Base-by-base conservation (phyloP, 1,140 invertebrate species). In the Neuroterus valhalla region DNA sequence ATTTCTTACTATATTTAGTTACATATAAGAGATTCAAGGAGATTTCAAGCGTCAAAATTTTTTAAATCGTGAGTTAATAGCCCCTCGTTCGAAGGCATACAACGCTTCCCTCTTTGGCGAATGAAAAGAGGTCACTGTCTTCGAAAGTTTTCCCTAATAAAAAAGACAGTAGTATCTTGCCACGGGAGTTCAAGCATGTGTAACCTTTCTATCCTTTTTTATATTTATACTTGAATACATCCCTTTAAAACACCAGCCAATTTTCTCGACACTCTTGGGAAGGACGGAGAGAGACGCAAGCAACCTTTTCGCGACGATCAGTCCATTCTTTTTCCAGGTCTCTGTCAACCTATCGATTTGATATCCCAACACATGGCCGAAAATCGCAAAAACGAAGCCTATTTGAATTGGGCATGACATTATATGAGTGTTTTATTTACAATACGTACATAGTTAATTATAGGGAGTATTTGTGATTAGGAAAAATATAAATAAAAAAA, bases 121-220 rank as follows among this genome's bases (percentile, higher is more conserved):
- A 75, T 78, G 81, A 84, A 83, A 84, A 82, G 72, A 79, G 78
- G 79, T 77, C 78, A 83, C 82, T 82, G 82, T 80, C 76, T 77
- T 82, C 72, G 70, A 84, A 83, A 84, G 74, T 82, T 83, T 85
- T 76, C 78, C 78, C 76, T 73, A 75, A 75, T 71, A 77, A 83
- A 83, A 84, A 83, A 85, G 83, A 81, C 71, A 77, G 80, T 74
- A 62, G 52, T 42, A 70, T 66, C 46, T 26, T 66, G 66, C 45
- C 44, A 55, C 46, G 31, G 26, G 23, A 72, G 55, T 69, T 76
- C 66, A 50, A 26, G 21, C 66, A 42, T 66, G 66, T 66, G 44
- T 55, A 45, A 66, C 66, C 66, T 72, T 50, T 69, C 11, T 68
- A 42, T 62, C 72, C 52, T 42, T 45, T 67, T 66, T 68, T 70